Conservation (phyloP, 2,888 invertebrate genomes). For the Himalopsyche tibetana region DNA sequence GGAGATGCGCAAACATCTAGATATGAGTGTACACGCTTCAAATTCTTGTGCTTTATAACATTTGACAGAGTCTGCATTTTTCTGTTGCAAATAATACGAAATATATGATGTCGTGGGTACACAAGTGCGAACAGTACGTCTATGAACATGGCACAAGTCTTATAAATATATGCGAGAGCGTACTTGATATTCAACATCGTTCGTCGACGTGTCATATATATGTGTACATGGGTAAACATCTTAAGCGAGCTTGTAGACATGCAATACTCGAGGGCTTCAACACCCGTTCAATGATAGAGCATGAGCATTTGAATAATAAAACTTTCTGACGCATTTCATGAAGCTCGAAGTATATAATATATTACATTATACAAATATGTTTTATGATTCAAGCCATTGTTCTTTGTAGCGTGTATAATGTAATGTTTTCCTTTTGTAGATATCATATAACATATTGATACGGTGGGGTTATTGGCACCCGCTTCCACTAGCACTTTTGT, state of each 20-base stretch:
- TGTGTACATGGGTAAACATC: conserved; percentile 31
- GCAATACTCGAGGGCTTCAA: conserved; percentile 44
- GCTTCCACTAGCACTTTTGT: too few species aligned
- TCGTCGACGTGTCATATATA: conserved; percentile 31
- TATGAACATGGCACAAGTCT: background rate
- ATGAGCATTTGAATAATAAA: conserved; percentile 42
- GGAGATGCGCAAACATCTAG: too few species aligned
- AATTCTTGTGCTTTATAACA: background rate
- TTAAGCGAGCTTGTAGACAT: conserved; percentile 37
- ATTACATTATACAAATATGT: conserved; percentile 27
- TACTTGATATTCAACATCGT: conserved; percentile 26
- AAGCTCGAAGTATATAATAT: background rate
- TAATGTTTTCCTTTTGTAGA: too few species aligned
- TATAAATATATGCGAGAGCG: background rate
- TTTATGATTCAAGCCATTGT: background rate
- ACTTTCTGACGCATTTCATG: conserved; percentile 13
- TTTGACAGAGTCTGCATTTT: background rate
- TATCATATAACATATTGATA: too few species aligned
- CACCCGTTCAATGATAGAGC: conserved; percentile 40
- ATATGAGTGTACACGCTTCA: too few species aligned
- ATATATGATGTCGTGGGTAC: background rate
- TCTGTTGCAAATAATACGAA: background rate
- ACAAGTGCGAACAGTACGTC: background rate
- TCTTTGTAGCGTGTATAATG: background rate
- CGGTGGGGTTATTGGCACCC: too few species aligned